Conservation (phyloP, 1,140 invertebrate species). For the Belonocnema kinseyi region DNA sequence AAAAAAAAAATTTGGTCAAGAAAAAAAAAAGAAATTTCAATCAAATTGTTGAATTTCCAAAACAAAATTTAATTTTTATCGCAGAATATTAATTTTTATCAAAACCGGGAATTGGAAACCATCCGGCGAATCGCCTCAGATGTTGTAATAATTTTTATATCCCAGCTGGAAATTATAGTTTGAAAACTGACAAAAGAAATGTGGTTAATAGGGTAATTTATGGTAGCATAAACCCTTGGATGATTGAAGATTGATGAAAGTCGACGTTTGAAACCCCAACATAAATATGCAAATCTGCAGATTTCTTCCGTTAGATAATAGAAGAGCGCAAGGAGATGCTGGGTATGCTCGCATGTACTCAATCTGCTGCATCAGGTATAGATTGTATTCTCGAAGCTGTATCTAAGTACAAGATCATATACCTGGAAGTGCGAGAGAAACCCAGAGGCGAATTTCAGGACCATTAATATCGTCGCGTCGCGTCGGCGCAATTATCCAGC, state of each 20-base stretch:
- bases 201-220: background rate
- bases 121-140: no score
- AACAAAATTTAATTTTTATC: no score
- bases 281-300: constrained; percentile 18
- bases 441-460: constrained; percentile 49
- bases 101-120: no score
- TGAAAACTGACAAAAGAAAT: background rate
- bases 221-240: background rate
- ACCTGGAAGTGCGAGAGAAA: constrained; percentile 41
- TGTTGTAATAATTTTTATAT: background rate
- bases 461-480: constrained; percentile 57
- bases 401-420: constrained; percentile 33
- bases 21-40: no score
- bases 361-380: constrained; percentile 20
- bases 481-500: constrained; percentile 63
- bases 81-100: no score
- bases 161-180: constrained; percentile 33
- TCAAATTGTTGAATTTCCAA: no score
- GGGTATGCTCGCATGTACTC: constrained; percentile 2
- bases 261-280: background rate
- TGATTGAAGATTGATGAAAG: constrained; percentile 19
- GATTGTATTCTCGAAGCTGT: background rate
- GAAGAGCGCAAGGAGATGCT: background rate
- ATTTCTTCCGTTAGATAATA: constrained; percentile 21
- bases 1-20: no score